phyloP scores from a whole-genome alignment of 2,113 vertebrate genomes.

The Gymnarchus niloticus region DNA sequence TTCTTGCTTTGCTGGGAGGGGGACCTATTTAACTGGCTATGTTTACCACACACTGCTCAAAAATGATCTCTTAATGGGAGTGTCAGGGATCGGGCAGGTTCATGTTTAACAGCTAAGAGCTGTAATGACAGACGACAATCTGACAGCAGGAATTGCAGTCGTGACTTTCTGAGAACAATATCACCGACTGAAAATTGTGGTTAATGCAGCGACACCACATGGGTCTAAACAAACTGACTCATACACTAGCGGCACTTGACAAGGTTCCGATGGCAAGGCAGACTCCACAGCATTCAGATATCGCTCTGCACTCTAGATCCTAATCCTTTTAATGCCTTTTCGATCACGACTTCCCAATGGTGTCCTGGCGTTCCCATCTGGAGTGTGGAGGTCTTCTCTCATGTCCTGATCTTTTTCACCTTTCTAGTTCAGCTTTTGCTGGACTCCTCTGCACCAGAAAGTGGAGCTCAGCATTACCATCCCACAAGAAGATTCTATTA shows the following conservation, averaged over 20 bases:
- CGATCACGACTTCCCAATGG: not conserved
- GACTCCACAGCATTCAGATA: conserved; percentile 22
- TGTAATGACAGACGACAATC: conserved; percentile 17
- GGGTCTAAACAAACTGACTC: conserved; percentile 28
- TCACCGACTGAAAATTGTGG: conserved; percentile 23
- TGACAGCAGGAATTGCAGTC: conserved; percentile 19
- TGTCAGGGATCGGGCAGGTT: conserved; percentile 34
- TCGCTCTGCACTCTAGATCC: conserved; percentile 11
- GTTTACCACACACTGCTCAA: not conserved
- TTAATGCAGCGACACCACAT: conserved; percentile 25
- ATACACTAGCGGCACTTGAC: conserved; percentile 20
- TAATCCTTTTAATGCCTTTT: conserved; percentile 8
- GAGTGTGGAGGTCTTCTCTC: not conserved
- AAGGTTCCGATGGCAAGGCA: conserved; percentile 26
- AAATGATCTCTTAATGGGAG: conserved; percentile 40
- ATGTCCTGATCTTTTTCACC: not conserved
- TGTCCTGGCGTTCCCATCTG: not conserved
- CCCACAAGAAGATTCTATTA: not conserved
- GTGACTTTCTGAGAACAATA: conserved; percentile 31
- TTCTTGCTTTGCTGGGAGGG: not conserved
- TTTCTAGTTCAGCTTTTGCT: too few relatives aligned
- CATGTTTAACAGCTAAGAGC: conserved; percentile 33
- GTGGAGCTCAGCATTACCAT: not conserved
- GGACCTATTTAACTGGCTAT: not conserved
- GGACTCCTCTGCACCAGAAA: not conserved